Percentiles rank a stretch among this genome's conserved stretches.
Evolutionary conservation across 2,113 vertebrate species (phyloP).

Genomic region (Eretmochelys imbricata): DNA sequence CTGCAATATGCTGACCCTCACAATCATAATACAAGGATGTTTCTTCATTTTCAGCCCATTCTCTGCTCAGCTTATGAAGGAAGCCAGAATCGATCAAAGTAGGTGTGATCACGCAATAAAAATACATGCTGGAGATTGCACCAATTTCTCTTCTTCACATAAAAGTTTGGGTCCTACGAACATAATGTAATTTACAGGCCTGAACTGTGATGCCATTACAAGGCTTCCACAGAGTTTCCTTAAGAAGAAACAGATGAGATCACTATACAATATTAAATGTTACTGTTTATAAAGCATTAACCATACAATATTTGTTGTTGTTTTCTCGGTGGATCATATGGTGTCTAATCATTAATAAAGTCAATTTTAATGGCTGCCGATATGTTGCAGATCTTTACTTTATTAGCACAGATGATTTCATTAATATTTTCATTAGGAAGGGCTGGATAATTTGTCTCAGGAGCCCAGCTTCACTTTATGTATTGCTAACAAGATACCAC

Average conservation of each 20-base stretch:
- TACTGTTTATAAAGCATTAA: not conserved
- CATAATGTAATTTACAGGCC: not conserved
- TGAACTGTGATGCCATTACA: not conserved
- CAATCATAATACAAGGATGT: conserved; percentile 1
- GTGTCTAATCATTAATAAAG: not conserved
- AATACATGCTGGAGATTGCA: not conserved
- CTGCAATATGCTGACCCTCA: not conserved
- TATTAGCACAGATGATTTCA: not conserved
- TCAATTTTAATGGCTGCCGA: not conserved
- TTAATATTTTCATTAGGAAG: not conserved
- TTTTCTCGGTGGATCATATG: not conserved
- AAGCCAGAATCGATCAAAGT: not conserved
- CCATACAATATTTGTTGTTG: not conserved
- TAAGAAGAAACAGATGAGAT: not conserved
- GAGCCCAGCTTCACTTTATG: not conserved
- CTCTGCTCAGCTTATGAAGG: not conserved
- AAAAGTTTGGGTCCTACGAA: not conserved
- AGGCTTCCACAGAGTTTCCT: not conserved
- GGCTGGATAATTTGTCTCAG: not conserved
- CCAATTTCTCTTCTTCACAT: not conserved
- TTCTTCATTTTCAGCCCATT: not conserved
- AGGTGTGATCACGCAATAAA: not conserved
- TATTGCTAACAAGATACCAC: not conserved
- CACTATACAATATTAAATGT: not conserved
- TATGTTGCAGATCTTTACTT: not conserved